Percentiles rank a stretch among this genome's conserved stretches.
These are phyloP conservation scores for Gymnothorax reevesii DNA, from an alignment of 2,797 vertebrate species.

Conservation along the genomic window DNA sequence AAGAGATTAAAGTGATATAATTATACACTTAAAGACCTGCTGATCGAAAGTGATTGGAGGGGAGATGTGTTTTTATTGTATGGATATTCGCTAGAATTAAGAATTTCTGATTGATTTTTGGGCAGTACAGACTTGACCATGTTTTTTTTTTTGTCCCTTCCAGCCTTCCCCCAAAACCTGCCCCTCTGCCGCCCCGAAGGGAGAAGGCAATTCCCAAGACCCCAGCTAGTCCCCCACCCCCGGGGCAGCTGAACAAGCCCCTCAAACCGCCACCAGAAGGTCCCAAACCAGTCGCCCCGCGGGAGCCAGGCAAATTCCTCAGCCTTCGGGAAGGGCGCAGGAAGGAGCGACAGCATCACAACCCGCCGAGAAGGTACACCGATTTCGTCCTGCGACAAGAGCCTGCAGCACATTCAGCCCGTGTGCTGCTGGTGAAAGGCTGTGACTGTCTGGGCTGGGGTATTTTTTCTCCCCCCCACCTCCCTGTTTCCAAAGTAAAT, in stretches of 20 bases:
- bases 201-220: conserved; percentile 88
- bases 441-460: too few species aligned
- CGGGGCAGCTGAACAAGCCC: conserved; percentile 65
- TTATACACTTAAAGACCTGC: too few species aligned
- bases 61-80: background rate
- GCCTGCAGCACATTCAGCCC: background rate
- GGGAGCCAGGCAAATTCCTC: conserved; percentile 73
- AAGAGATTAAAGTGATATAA: too few species aligned
- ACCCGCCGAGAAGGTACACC: conserved; percentile 82
- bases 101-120: background rate
- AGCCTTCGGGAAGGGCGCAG: conserved; percentile 81
- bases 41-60: too few species aligned
- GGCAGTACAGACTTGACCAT: conserved; percentile 37
- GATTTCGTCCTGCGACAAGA: background rate
- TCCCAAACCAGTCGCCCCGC: conserved; percentile 75
- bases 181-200: conserved; percentile 67
- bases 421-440: too few species aligned
- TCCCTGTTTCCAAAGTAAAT: too few species aligned
- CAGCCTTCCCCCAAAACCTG: conserved; percentile 53
- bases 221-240: conserved; percentile 70
- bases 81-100: background rate
- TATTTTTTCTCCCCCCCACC: too few species aligned
- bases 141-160: conserved; percentile 27
- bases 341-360: conserved; percentile 83
- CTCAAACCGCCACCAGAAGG: conserved; percentile 68